Conservation (phyloP, 2,888 invertebrate species). For the Euplagia quadripunctaria region DNA sequence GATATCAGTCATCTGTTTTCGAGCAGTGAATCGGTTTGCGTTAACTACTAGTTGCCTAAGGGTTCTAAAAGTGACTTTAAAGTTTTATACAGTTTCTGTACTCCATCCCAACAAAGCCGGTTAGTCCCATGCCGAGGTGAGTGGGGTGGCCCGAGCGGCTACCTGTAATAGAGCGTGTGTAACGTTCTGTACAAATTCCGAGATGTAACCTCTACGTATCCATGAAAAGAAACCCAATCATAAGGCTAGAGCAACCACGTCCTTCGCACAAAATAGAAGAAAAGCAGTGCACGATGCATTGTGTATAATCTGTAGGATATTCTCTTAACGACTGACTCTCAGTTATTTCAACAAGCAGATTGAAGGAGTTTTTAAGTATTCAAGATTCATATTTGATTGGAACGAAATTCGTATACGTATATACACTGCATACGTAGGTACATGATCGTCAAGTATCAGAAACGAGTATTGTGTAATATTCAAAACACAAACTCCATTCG, state of each 20-base stretch:
- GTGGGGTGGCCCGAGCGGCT: too few relatives aligned
- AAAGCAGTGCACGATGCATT: background rate
- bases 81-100: too few relatives aligned
- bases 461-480: background rate
- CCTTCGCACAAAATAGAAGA: background rate
- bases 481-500: constrained; percentile 40
- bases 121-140: too few relatives aligned
- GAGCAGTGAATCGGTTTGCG: too few relatives aligned
- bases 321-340: background rate
- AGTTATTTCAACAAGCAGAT: background rate
- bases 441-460: background rate
- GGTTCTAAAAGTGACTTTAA: too few relatives aligned
- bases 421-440: background rate
- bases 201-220: background rate
- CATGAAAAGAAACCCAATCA: background rate
- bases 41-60: too few relatives aligned
- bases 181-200: too few relatives aligned
- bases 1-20: too few relatives aligned
- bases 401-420: background rate
- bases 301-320: too few relatives aligned
- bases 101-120: too few relatives aligned
- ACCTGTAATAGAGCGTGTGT: too few relatives aligned
- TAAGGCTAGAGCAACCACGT: background rate
- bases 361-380: background rate
- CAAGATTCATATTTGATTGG: background rate